Percentiles rank a stretch among this genome's conserved stretches.
Evolutionary conservation across 2,113 vertebrate species (phyloP).

Genomic region (Copsychus sechellarum): DNA sequence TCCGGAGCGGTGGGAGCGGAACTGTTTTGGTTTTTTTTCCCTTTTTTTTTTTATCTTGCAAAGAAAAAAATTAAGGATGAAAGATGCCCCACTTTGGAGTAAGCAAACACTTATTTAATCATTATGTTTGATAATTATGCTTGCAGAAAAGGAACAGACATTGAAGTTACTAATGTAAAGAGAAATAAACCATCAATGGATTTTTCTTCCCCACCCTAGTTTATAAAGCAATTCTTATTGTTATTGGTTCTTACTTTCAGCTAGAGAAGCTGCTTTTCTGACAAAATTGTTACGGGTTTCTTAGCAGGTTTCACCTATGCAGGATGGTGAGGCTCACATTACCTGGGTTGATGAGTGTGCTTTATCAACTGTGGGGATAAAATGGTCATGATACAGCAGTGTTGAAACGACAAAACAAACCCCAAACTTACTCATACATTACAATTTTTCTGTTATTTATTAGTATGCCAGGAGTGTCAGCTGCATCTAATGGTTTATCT

Average conservation of each 20-base stretch:
- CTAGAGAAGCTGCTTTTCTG: not conserved
- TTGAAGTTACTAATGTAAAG: not conserved
- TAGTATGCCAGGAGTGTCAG: not conserved
- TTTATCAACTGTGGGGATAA: not conserved
- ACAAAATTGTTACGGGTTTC: not conserved
- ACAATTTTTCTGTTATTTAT: not conserved
- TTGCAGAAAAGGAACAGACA: not conserved
- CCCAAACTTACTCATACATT: not conserved
- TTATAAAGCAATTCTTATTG: not conserved
- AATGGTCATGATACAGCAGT: not conserved
- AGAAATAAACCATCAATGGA: not conserved
- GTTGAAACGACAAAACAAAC: not conserved
- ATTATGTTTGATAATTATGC: not conserved
- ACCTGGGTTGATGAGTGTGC: not conserved
- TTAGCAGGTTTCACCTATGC: not conserved
- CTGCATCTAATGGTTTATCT: not conserved
- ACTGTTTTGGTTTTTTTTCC: not conserved
- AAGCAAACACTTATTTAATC: not conserved
- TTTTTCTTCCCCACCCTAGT: not conserved
- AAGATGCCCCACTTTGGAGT: not conserved
- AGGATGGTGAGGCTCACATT: not conserved
- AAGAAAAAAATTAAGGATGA: not conserved
- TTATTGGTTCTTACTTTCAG: not conserved
- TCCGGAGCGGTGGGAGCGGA: too few relatives aligned
- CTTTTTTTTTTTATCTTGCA: not conserved